Conservation (phyloP, 2,888 invertebrate species). For the Drosophila tripunctata region DNA sequence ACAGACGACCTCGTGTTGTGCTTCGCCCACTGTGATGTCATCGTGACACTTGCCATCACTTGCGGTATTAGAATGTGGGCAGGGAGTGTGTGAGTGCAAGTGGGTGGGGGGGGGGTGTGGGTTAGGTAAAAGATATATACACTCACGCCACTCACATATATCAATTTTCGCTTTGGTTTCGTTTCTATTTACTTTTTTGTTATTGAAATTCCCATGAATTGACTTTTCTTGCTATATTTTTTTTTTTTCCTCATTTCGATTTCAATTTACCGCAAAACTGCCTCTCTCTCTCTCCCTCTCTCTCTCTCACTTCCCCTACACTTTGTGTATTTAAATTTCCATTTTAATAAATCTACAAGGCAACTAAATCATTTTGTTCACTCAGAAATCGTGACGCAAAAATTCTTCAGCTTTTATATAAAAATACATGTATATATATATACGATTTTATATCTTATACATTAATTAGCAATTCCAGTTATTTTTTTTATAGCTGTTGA, state of each 20-base stretch:
- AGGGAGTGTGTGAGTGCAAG: neutral
- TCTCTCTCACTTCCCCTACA: slow-evolving; percentile 9
- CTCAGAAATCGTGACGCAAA: slow-evolving; percentile 26
- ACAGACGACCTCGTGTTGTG: too few relatives aligned
- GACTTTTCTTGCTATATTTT: too few relatives aligned
- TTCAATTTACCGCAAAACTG: slow-evolving; percentile 35
- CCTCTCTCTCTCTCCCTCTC: neutral
- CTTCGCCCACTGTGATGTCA: slow-evolving; percentile 57
- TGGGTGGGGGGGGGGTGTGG: neutral
- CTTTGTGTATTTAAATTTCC: slow-evolving; percentile 19
- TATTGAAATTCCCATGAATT: slow-evolving; percentile 52
- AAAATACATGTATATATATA: neutral
- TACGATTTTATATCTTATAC: neutral
- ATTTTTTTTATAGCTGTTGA: neutral
- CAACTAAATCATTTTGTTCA: slow-evolving; percentile 40
- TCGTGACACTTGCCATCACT: slow-evolving; percentile 48
- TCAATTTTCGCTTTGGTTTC: slow-evolving; percentile 56
- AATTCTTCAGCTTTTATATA: neutral
- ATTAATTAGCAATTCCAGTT: slow-evolving; percentile 3
- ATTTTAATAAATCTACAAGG: slow-evolving; percentile 26
- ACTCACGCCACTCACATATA: slow-evolving; percentile 26
- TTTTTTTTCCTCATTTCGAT: slow-evolving; percentile 45
- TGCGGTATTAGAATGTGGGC: slow-evolving; percentile 38
- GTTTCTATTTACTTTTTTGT: slow-evolving; percentile 54
- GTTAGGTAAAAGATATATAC: neutral